Evolutionary conservation across 2,113 vertebrate genomes (phyloP), one percentile per base, ranked within the genome.

Genomic region (Laterallus jamaicensis): DNA sequence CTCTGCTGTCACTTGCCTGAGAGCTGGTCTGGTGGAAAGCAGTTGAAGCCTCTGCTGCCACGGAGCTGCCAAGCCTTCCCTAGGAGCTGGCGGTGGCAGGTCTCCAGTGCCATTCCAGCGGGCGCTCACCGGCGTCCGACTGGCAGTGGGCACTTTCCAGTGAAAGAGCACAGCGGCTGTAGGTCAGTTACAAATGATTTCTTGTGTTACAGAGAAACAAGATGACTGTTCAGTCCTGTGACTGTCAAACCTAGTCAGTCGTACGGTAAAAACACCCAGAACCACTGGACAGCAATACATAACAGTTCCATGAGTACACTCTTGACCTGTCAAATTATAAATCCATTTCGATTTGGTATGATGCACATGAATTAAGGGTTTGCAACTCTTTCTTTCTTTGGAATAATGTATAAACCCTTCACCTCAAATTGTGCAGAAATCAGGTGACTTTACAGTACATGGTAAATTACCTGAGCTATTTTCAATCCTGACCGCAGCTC

Each of bases 391-490:
- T 90, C 88, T 96, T 96, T 90, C 91, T 92, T 87, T 88, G 91
- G 88, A 97, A 92, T 95, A 93, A 92, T 63, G 66, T 80, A 24
- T 91, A 50, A 95, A 88, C 92, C 92, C 94, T 93, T 95, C 88
- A 80, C 92, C 86, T 92, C 62, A 59, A 91, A 95, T 47, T 88
- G 93, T 80, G 62, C 91, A 95, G 79, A 90, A 96, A 82, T 92
- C 93, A 84, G 60, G 92, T 92, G 69, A 92, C 89, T 88, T 96
- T 80, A 66, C 63, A 84, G 86, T 39, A 56, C 13, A 3, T 70
- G 88, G 79, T 87, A 86, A 94, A 95, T 90, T 78, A 93, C 78
- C 74, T 78, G 91, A 85, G 88, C 68, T 76, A 32, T 55, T 75
- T 89, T 89, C 84, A 86, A 35, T 71, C 82, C 83, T 80, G 70